phyloP scores from a whole-genome alignment of 2,113 vertebrate species.

The Albula glossodonta region DNA sequence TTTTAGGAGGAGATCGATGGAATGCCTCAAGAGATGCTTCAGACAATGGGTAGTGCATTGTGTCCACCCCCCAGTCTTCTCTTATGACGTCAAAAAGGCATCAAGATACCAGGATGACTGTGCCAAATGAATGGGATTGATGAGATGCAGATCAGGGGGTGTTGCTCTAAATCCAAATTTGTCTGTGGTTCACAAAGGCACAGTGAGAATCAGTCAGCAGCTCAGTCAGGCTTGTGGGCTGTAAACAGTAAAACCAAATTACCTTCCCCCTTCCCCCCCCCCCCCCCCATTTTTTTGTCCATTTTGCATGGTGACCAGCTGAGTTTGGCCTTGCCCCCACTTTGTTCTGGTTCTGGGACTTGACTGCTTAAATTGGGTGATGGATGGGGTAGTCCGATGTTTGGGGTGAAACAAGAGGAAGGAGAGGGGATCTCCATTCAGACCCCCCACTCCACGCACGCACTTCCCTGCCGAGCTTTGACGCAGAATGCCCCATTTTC shows the following conservation, averaged over 20 bases:
- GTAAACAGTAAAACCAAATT: not conserved
- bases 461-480: slow-evolving; percentile 14
- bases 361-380: not conserved
- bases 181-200: not conserved
- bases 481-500: slow-evolving; percentile 21
- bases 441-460: not conserved
- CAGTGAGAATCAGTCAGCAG: not conserved
- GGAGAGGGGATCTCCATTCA: not conserved
- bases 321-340: not conserved
- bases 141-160: not conserved
- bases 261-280: not conserved
- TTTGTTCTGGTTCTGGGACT: slow-evolving; percentile 1
- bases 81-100: slow-evolving; percentile 16
- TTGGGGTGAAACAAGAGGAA: not conserved
- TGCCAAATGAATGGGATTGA: slow-evolving; percentile 7
- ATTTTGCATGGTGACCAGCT: not conserved
- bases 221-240: not conserved
- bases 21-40: not conserved
- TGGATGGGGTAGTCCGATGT: slow-evolving; percentile 4
- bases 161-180: not conserved
- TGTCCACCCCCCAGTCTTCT: not conserved
- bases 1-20: slow-evolving; percentile 2
- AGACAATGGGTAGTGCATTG: not conserved
- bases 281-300: not conserved
- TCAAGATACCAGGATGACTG: not conserved